phyloP scores from a whole-genome alignment of 2,888 invertebrate genomes.

The Sinhomidia bicolor region DNA sequence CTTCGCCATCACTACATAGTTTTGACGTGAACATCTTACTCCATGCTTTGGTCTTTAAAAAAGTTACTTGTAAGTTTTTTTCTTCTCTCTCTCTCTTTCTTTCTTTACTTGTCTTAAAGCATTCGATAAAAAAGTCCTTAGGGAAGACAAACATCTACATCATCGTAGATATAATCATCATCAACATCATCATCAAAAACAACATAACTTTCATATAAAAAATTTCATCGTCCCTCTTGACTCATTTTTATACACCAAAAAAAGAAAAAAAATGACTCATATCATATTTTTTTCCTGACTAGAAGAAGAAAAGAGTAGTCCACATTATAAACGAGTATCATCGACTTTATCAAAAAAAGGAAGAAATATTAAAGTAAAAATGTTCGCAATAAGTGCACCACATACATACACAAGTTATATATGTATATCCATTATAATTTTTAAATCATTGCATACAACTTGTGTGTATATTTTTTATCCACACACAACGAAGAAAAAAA shows the following conservation, averaged over 20 bases:
- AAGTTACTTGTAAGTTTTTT: constrained; percentile 3
- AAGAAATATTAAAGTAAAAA: constrained; percentile 5
- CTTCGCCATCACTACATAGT: background rate
- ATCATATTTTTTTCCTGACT: constrained; percentile 39
- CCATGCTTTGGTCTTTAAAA: background rate
- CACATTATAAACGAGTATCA: constrained; percentile 5
- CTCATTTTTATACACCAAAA: constrained; percentile 1
- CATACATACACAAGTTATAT: too few species aligned
- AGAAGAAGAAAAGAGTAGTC: background rate
- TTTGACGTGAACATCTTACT: too few species aligned
- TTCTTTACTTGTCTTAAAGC: background rate
- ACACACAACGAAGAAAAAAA: background rate
- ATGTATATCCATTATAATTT: too few species aligned
- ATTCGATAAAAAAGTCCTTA: constrained; percentile 59
- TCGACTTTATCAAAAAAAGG: constrained; percentile 38
- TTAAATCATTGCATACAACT: too few species aligned
- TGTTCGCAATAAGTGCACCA: background rate
- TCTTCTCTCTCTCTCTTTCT: background rate
- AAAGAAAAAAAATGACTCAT: constrained; percentile 56
- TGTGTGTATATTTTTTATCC: background rate
- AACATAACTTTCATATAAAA: constrained; percentile 1
- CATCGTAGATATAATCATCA: constrained; percentile 46
- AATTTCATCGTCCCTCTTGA: constrained; percentile 50
- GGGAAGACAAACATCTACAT: constrained; percentile 64
- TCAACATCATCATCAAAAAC: constrained; percentile 38